Conservation (phyloP, 2,113 vertebrate species). For the Hemicordylus capensis region DNA sequence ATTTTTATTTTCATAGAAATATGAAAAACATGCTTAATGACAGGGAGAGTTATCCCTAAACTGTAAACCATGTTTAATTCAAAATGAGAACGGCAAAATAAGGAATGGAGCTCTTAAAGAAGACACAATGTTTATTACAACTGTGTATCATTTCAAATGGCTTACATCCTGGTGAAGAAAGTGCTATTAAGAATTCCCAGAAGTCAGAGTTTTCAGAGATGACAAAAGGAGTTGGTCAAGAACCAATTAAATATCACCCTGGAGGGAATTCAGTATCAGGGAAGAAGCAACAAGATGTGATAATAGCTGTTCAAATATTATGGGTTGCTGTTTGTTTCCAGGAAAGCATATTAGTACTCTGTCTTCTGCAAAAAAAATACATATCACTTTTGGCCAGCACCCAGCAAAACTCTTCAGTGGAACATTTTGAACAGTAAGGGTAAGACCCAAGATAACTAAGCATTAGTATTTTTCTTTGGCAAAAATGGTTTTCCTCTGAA, state of each 20-base stretch:
- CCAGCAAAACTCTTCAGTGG: slow-evolving; percentile 12
- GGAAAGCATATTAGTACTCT: background rate
- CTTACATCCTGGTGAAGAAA: background rate
- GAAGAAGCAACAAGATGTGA: background rate
- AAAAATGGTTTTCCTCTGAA: no score
- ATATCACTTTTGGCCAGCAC: background rate
- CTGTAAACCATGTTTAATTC: background rate
- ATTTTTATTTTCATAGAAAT: no score
- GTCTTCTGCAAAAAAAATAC: background rate
- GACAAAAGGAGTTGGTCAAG: background rate
- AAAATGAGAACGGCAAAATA: background rate
- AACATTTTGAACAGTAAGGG: no score
- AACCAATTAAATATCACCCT: background rate
- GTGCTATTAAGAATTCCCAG: background rate
- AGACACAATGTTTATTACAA: background rate
- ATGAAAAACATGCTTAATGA: no score
- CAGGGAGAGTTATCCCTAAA: background rate
- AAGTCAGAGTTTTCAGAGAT: background rate
- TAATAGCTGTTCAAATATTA: background rate
- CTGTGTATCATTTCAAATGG: background rate
- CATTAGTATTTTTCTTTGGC: no score
- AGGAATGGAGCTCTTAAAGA: background rate
- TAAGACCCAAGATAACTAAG: no score
- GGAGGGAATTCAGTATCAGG: background rate
- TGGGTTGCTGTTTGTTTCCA: background rate